Evolutionary conservation across 2,888 invertebrate species (phyloP), one percentile per base, ranked within the genome.

Genomic region (Himalopsyche tibetana): DNA sequence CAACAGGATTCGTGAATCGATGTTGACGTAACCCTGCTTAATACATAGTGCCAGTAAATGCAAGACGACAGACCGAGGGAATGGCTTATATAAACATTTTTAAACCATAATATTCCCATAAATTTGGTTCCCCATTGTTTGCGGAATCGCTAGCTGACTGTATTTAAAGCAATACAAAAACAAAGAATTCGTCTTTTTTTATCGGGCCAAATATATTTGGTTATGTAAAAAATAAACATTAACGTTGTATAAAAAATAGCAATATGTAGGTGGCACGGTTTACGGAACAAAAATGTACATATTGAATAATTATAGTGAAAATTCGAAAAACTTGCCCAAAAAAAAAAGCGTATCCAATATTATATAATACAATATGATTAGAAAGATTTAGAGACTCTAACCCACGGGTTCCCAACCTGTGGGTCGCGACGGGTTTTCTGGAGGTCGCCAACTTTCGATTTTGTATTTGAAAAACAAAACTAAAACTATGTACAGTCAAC

Each of bases 71-170:
- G 5, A 12, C 42, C 28, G 17, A 45, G 45, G 51, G n/a, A 80
- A 80, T 11, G 51, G 51, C 9, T 80, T 80, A 38, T 55, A 82
- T 19, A 82, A 82, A 42, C 82, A 82, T 82, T 55, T 51, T 55
- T 45, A 11, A 85, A n/a, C 79, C 86, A 82, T 86, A 84, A 82
- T 86, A 86, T 86, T 84, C 82, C 86, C 86, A 86, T 86, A 86
- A 86, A 86, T 86, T 84, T 82, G 17, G 82, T 36, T 55, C 15
- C 40, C 86, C 84, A 86, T 86, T 86, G 86, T 86, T 6, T n/a
- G 86, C 74, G 56, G 84, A 82, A 79, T 79, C 63, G 45, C 38
- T 80, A 36, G 38, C 80, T 28, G 80, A 51, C 19, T 36, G 63
- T 81, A 83, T 85, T 85, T 80, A 85, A 85, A 85, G 82, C 83